Evolutionary conservation across 1,140 invertebrate genomes (phyloP).

Genomic region (Neelides sp.): DNA sequence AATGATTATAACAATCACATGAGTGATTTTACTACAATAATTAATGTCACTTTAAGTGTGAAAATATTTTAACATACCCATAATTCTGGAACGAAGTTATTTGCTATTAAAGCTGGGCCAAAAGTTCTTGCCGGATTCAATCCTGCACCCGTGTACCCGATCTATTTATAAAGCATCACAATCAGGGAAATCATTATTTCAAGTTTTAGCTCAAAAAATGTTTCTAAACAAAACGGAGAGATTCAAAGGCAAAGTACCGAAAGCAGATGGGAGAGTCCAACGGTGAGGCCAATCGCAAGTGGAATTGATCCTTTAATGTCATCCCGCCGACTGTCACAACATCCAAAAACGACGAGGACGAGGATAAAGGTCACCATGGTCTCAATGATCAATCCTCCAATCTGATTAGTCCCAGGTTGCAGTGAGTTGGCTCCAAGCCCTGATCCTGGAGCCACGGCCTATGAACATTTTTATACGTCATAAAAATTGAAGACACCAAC

Average conservation of each 20-base stretch:
- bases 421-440: constrained; percentile 23
- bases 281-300: constrained; percentile 74
- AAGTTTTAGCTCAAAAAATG: background rate
- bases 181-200: background rate
- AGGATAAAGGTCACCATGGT: constrained; percentile 83
- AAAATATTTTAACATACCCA: background rate
- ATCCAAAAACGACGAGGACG: constrained; percentile 76
- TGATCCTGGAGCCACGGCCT: constrained; percentile 2
- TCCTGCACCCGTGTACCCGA: constrained; percentile 59
- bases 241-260: constrained; percentile 46
- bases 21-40: too few relatives aligned
- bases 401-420: constrained; percentile 38
- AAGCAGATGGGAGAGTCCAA: constrained; percentile 72
- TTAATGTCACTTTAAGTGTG: too few relatives aligned
- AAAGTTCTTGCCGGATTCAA: constrained; percentile 73
- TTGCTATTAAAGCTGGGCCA: constrained; percentile 38
- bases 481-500: too few relatives aligned
- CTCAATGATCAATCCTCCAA: constrained; percentile 76
- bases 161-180: constrained; percentile 36
- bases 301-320: constrained; percentile 67
- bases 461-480: too few relatives aligned
- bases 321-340: constrained; percentile 55
- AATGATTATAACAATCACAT: background rate
- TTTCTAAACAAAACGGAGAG: constrained; percentile 15
- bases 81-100: constrained; percentile 4